Percentiles rank a stretch among this genome's conserved stretches.
Evolutionary conservation across 2,888 invertebrate species (phyloP).

Genomic region (Matsumyia berberina): DNA sequence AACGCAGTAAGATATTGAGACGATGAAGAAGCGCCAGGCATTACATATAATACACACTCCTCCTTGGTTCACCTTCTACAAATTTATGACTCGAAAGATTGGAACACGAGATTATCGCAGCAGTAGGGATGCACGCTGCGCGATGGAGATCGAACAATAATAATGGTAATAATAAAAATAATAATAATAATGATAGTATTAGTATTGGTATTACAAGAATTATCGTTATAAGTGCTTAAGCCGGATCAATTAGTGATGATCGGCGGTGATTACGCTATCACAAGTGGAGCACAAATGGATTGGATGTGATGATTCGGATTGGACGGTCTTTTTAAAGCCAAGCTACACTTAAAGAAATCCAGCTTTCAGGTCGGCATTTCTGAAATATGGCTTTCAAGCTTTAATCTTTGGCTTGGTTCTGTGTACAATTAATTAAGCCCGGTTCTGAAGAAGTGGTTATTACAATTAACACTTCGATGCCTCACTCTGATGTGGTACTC

Average conservation of each 20-base stretch:
- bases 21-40: slow-evolving; percentile 70
- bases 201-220: slow-evolving; percentile 57
- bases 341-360: not conserved
- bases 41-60: slow-evolving; percentile 53
- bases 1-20: slow-evolving; percentile 21
- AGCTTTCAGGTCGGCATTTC: not conserved
- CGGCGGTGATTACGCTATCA: slow-evolving; percentile 41
- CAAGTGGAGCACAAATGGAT: not conserved
- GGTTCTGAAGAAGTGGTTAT: too few relatives aligned
- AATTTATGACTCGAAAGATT: slow-evolving; percentile 71
- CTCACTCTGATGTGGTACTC: too few relatives aligned
- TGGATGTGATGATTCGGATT: slow-evolving; percentile 12
- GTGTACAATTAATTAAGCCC: too few relatives aligned
- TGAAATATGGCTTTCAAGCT: too few relatives aligned
- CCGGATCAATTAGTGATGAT: slow-evolving; percentile 68
- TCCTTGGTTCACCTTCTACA: slow-evolving; percentile 63
- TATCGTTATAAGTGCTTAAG: slow-evolving; percentile 68
- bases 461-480: too few relatives aligned
- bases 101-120: slow-evolving; percentile 55
- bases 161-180: slow-evolving; percentile 35
- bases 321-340: not conserved
- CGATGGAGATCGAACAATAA: slow-evolving; percentile 35
- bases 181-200: slow-evolving; percentile 54
- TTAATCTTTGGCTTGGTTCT: too few relatives aligned
- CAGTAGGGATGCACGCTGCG: slow-evolving; percentile 6